phyloP scores from a whole-genome alignment of 2,113 vertebrate species.

The Galemys pyrenaicus region DNA sequence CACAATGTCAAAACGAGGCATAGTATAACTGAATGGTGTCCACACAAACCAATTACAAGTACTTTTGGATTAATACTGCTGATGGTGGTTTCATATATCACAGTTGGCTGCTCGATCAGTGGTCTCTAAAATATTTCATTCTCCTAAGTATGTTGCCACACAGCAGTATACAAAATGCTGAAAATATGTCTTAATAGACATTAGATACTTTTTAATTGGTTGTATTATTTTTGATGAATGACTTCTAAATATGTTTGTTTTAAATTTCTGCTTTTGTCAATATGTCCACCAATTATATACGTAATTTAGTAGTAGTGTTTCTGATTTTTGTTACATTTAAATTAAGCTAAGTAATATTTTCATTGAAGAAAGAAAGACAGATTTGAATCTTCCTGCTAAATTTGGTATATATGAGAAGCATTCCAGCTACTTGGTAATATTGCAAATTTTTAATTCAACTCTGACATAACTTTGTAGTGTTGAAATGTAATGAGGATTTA shows the following conservation, averaged over 20 bases:
- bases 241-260: background rate
- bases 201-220: background rate
- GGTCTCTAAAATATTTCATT: background rate
- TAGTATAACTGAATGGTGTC: background rate
- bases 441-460: background rate
- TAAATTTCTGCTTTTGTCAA: background rate
- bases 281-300: background rate
- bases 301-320: background rate
- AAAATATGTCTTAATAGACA: background rate
- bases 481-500: background rate
- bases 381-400: background rate
- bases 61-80: background rate
- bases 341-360: background rate
- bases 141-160: background rate
- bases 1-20: background rate
- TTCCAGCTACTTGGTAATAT: background rate
- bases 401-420: background rate
- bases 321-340: background rate
- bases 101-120: background rate
- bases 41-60: background rate
- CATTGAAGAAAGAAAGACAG: background rate
- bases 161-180: background rate
- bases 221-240: background rate
- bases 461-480: background rate
- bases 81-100: background rate